These are phyloP conservation scores for Amblyteles armatorius DNA, from an alignment of 2,888 invertebrate genomes.

Conservation along the genomic window DNA sequence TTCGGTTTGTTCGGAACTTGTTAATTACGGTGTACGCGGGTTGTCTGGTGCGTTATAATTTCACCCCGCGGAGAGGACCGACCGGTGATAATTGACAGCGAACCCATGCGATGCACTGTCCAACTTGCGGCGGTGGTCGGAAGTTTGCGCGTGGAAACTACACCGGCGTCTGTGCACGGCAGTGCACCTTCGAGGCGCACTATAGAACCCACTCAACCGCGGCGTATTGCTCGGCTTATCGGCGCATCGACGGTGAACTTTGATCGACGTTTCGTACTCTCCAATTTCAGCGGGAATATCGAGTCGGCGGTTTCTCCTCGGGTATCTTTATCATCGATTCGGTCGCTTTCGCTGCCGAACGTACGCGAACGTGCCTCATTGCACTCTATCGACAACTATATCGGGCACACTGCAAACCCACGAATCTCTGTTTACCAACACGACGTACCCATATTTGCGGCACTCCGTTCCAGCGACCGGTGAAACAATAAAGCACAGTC, in stretches of 20 bases:
- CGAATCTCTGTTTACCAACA: slow-evolving; percentile 1
- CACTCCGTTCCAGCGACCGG: background rate
- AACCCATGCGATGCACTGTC: slow-evolving; percentile 11
- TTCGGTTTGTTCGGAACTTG: slow-evolving; percentile 32
- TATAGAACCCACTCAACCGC: slow-evolving; percentile 18
- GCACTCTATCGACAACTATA: background rate
- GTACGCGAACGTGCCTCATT: slow-evolving; percentile 11
- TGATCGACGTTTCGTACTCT: slow-evolving; percentile 53
- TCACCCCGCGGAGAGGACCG: background rate
- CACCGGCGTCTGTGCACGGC: slow-evolving; percentile 4
- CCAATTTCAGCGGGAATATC: slow-evolving; percentile 11
- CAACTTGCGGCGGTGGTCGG: slow-evolving; percentile 17
- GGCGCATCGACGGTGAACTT: slow-evolving; percentile 48
- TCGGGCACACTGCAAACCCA: background rate
- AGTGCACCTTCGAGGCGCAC: background rate
- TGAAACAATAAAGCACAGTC: slow-evolving; percentile 23
- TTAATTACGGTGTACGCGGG: slow-evolving; percentile 24
- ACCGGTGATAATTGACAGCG: slow-evolving; percentile 46
- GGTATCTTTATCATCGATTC: slow-evolving; percentile 5
- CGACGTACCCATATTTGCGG: slow-evolving; percentile 3
- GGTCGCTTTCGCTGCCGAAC: background rate
- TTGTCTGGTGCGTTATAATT: slow-evolving; percentile 47
- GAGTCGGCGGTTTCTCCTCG: background rate
- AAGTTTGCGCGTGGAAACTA: slow-evolving; percentile 39
- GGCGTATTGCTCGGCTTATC: slow-evolving; percentile 47